A percentile compares a stretch with the other conserved stretches of the same genome.
phyloP scores from a whole-genome alignment of 1,140 invertebrate genomes.

The Drosophila pectinifera region DNA sequence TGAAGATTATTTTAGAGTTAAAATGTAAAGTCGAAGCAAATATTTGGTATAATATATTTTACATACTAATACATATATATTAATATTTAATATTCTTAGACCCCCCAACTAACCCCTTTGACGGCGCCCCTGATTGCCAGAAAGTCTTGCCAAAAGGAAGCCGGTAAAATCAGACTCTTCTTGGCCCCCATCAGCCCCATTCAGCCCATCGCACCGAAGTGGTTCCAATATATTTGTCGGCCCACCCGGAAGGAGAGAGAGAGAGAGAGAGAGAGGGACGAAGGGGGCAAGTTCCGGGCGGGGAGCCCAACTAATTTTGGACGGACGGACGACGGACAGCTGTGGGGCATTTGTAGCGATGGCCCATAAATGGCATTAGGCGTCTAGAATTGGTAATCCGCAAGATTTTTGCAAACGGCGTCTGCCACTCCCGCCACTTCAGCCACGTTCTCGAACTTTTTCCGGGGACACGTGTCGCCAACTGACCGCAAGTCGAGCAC shows the following conservation, averaged over 20 bases:
- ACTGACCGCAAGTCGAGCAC: conserved; percentile 69
- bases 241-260: conserved; percentile 20
- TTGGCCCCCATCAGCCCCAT: background rate
- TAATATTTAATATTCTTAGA: too few relatives aligned
- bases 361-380: conserved; percentile 81
- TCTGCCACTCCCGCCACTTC: conserved; percentile 36
- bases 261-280: background rate
- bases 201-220: conserved; percentile 43
- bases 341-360: conserved; percentile 81
- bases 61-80: too few relatives aligned
- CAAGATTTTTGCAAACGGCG: conserved; percentile 75
- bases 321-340: conserved; percentile 43
- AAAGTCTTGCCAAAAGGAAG: conserved; percentile 46
- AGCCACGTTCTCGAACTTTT: conserved; percentile 8
- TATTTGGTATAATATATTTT: too few relatives aligned
- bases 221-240: conserved; percentile 71
- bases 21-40: too few relatives aligned
- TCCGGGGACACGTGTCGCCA: conserved; percentile 64
- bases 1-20: too few relatives aligned
- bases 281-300: conserved; percentile 8
- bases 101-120: background rate
- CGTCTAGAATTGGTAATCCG: conserved; percentile 83
- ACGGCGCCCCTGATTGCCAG: background rate
- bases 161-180: conserved; percentile 55
- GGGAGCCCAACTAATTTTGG: conserved; percentile 71